A percentile compares a stretch with the other conserved stretches of the same genome.
Evolutionary conservation across 1,140 invertebrate genomes (phyloP).

Genomic region (Pomacea maculata): DNA sequence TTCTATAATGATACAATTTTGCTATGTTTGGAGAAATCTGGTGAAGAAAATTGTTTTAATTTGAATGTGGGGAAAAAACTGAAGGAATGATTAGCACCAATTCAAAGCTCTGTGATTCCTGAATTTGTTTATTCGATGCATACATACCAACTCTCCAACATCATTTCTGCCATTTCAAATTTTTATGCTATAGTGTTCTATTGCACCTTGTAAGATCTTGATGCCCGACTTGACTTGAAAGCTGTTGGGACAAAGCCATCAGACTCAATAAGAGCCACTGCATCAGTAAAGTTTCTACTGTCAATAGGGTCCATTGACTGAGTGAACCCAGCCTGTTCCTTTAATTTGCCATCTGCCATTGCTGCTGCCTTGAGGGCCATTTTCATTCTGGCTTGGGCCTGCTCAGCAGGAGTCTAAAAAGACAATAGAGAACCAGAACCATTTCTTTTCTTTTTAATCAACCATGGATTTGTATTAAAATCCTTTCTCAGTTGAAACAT

Average conservation of each 20-base stretch:
- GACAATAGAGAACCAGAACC: no score
- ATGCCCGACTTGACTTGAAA: conserved; percentile 18
- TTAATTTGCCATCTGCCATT: conserved; percentile 7
- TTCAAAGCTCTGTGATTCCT: no score
- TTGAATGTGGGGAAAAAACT: no score
- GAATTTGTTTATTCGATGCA: no score
- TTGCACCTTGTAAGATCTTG: neutral
- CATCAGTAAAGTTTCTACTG: conserved; percentile 16
- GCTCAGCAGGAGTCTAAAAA: conserved; percentile 17
- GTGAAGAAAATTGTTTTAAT: no score
- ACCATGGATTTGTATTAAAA: neutral
- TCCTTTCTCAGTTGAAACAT: neutral
- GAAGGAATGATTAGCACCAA: no score
- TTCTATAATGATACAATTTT: no score
- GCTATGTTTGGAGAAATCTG: no score
- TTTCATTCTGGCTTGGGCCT: conserved; percentile 13
- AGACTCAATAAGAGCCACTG: conserved; percentile 13
- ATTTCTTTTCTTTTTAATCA: neutral
- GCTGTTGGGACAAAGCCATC: conserved; percentile 11
- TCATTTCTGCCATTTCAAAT: no score
- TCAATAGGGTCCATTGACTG: neutral
- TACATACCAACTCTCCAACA: no score
- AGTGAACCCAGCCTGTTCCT: neutral
- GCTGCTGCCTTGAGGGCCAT: conserved; percentile 8
- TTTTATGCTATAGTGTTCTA: no score